phyloP scores from a whole-genome alignment of 2,888 invertebrate genomes.

The Blastobasis adustella region DNA sequence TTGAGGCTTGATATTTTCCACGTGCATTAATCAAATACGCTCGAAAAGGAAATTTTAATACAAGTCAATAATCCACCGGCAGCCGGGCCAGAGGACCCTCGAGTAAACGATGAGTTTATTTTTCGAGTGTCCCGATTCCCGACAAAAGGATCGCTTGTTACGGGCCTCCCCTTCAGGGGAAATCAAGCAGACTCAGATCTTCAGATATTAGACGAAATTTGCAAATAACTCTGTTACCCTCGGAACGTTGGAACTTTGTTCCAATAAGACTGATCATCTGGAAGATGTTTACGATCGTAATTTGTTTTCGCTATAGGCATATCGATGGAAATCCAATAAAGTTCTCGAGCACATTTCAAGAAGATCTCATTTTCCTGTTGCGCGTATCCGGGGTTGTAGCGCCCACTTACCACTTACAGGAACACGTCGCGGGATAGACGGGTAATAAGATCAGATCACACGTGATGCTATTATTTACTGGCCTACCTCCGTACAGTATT shows the following conservation, averaged over 20 bases:
- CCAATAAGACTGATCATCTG: constrained; percentile 25
- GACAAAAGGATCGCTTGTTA: constrained; percentile 26
- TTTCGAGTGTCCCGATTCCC: constrained; percentile 30
- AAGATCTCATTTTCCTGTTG: constrained; percentile 15
- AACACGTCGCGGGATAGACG: no score
- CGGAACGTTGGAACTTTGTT: constrained; percentile 25
- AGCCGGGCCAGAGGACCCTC: constrained; percentile 28
- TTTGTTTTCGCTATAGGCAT: constrained; percentile 17
- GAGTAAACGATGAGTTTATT: constrained; percentile 41
- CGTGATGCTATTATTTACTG: no score
- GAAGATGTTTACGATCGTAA: constrained; percentile 19
- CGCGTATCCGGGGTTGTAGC: neutral
- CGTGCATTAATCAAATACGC: constrained; percentile 5
- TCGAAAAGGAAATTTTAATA: constrained; percentile 32
- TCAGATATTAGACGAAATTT: constrained; percentile 24
- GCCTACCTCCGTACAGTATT: no score
- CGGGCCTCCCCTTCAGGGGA: constrained; percentile 35
- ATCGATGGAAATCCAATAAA: constrained; percentile 22
- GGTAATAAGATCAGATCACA: no score
- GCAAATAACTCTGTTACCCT: constrained; percentile 28
- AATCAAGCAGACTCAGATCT: constrained; percentile 31
- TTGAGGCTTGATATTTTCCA: no score
- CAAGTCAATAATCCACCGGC: constrained; percentile 37
- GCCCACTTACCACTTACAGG: no score
- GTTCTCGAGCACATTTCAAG: constrained; percentile 19